phyloP scores from a whole-genome alignment of 2,888 invertebrate species.

The Pycnomerus fuliginosus region DNA sequence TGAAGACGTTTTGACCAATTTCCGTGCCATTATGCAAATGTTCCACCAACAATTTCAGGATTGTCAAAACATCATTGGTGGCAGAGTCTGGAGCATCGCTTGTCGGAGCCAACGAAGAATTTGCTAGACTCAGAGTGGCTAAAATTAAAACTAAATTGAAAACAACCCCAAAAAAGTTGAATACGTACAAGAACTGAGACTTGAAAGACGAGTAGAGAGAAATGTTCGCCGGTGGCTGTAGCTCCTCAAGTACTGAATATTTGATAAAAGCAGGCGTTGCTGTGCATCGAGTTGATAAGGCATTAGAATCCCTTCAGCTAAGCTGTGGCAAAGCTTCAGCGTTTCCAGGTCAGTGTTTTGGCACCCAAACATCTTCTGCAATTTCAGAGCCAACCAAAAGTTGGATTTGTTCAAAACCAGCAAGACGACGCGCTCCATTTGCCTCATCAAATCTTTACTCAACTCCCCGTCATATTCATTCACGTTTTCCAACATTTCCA shows the following conservation, averaged over 20 bases:
- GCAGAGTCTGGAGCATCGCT: conserved; percentile 27
- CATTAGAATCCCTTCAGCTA: conserved; percentile 64
- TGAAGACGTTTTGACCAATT: conserved; percentile 57
- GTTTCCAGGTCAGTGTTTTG: conserved; percentile 58
- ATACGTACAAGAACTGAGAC: conserved; percentile 43
- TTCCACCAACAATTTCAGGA: conserved; percentile 55
- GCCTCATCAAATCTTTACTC: conserved; percentile 49
- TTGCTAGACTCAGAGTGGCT: conserved; percentile 33
- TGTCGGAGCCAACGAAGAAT: conserved; percentile 22
- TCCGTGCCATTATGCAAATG: conserved; percentile 57
- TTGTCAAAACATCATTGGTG: conserved; percentile 44
- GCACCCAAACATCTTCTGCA: conserved; percentile 57
- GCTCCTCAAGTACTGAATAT: conserved; percentile 48
- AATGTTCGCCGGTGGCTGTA: conserved; percentile 50
- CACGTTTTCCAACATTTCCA: conserved; percentile 27
- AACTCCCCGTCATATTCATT: conserved; percentile 23
- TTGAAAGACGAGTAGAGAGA: conserved; percentile 40
- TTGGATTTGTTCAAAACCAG: conserved; percentile 59
- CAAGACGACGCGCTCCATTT: conserved; percentile 56
- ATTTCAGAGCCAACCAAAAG: conserved; percentile 61
- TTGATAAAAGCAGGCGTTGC: conserved; percentile 59
- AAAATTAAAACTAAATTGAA: conserved; percentile 18
- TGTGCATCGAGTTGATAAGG: conserved; percentile 66
- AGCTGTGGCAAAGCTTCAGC: conserved; percentile 61
- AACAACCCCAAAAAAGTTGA: conserved; percentile 15